These are phyloP conservation scores for Tachypleus tridentatus DNA, from an alignment of 1,140 invertebrate genomes.

Conservation along the genomic window DNA sequence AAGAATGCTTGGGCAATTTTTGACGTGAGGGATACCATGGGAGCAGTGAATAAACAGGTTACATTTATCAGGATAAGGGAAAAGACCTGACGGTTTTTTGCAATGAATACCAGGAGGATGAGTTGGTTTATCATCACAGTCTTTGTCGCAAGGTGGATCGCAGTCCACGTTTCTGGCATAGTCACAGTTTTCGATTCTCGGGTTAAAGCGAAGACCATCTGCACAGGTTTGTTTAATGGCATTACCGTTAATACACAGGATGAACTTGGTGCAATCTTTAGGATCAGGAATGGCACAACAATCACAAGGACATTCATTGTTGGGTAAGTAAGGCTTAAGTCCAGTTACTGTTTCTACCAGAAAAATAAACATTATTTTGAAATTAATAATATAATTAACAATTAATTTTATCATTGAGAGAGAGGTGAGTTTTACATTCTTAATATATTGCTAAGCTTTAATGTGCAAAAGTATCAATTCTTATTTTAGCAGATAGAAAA, in stretches of 20 bases:
- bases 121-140: too few species aligned
- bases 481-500: too few species aligned
- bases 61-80: slow-evolving; percentile 13
- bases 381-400: too few species aligned
- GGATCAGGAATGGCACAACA: slow-evolving; percentile 8
- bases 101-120: too few species aligned
- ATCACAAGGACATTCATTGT: slow-evolving; percentile 6
- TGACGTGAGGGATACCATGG: slow-evolving; percentile 21
- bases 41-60: slow-evolving; percentile 25
- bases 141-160: too few species aligned
- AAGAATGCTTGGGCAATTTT: slow-evolving; percentile 21
- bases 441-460: too few species aligned
- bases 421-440: too few species aligned
- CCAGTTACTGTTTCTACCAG: too few species aligned
- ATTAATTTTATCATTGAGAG: too few species aligned
- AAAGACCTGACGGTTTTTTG: not conserved
- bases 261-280: slow-evolving; percentile 11
- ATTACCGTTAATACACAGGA: slow-evolving; percentile 4
- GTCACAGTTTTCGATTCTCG: slow-evolving; percentile 9
- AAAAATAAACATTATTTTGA: too few species aligned
- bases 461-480: too few species aligned
- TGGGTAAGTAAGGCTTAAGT: not conserved
- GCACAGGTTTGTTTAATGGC: slow-evolving; percentile 3
- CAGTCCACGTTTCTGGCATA: slow-evolving; percentile 10
- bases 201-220: slow-evolving; percentile 9